A percentile compares a stretch with the other conserved stretches of the same genome.
Conservation (phyloP, 2,888 invertebrate genomes). For the Gandaritis pyraliata region DNA sequence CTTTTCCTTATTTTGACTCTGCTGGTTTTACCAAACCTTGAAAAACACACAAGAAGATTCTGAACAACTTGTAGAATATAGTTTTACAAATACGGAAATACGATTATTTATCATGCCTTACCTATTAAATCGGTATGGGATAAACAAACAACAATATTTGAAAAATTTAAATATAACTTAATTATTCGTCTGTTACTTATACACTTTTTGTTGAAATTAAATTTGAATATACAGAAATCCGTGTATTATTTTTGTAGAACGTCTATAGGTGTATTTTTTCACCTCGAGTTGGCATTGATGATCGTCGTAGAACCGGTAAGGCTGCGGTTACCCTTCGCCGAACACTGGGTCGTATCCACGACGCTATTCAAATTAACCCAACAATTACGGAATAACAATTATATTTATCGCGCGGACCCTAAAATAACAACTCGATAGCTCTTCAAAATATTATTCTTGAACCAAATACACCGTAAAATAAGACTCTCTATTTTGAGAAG, state of each 20-base stretch:
- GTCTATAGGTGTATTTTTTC: conserved; percentile 71
- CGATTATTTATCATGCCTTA: no score
- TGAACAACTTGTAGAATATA: no score
- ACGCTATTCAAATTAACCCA: conserved; percentile 53
- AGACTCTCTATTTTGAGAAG: background rate
- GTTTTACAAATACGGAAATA: no score
- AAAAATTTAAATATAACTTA: background rate
- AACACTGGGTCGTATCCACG: conserved; percentile 56
- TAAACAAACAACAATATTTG: no score
- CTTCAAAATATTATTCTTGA: conserved; percentile 12
- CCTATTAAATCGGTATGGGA: no score
- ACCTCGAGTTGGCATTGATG: conserved; percentile 77
- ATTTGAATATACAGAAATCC: conserved; percentile 39
- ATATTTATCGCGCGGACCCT: conserved; percentile 35
- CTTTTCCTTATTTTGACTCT: background rate
- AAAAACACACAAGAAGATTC: no score
- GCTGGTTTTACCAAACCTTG: no score
- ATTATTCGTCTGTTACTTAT: background rate
- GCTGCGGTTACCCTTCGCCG: conserved; percentile 78
- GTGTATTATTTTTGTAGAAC: conserved; percentile 58
- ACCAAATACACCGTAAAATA: conserved; percentile 15
- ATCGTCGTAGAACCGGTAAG: conserved; percentile 77
- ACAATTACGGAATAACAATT: conserved; percentile 44
- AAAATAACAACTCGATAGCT: conserved; percentile 13
- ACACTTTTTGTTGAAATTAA: background rate